phyloP scores from a whole-genome alignment of 2,888 invertebrate genomes.

The Microchrysa polita region DNA sequence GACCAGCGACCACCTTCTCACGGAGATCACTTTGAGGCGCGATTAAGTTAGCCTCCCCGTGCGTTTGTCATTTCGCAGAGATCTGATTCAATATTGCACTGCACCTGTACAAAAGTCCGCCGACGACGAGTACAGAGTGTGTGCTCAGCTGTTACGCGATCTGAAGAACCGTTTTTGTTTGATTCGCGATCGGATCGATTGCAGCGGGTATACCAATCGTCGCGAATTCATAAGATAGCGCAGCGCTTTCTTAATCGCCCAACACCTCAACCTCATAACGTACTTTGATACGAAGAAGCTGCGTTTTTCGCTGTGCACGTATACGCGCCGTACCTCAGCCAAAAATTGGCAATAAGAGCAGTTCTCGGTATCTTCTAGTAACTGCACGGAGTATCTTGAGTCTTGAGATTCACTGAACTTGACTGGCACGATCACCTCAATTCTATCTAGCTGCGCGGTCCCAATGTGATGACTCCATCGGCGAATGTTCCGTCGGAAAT shows the following conservation, averaged over 20 bases:
- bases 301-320: no score
- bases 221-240: no score
- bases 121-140: not conserved
- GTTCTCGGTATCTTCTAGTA: not conserved
- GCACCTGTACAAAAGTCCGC: no score
- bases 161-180: constrained; percentile 12
- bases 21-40: not conserved
- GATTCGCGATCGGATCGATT: not conserved
- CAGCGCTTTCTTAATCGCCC: no score
- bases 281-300: no score
- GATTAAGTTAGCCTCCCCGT: not conserved
- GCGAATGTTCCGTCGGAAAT: constrained; percentile 15
- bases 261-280: no score
- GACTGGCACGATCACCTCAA: not conserved
- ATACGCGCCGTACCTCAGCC: no score
- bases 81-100: constrained; percentile 14
- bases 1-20: constrained; percentile 5
- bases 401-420: constrained; percentile 1
- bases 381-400: no score
- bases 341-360: no score
- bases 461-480: constrained; percentile 1
- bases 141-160: constrained; percentile 24
- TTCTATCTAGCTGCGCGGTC: no score
- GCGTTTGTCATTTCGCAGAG: not conserved
- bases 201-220: no score